Base-by-base conservation (phyloP, 2,888 invertebrate species). In the Abrostola tripartita region DNA sequence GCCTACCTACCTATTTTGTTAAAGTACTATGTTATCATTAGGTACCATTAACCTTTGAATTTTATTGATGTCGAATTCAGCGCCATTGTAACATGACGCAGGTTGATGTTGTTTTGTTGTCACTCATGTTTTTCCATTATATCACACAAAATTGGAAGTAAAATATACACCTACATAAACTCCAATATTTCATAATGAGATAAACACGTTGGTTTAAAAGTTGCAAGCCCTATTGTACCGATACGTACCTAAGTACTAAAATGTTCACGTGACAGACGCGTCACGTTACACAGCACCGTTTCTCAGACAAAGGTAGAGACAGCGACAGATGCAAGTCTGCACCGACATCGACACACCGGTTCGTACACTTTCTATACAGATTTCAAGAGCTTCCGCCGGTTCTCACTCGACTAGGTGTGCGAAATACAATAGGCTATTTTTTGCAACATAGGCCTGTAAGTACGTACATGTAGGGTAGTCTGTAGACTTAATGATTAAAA, bases 1-100 rank as follows among this genome's bases (percentile, higher is more conserved):
- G 41, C 51, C 59, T 49, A 60, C 55, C 47, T 41, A 63, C 24
- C 24, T 47, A 47, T 47, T 24, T 47, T 24, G 44, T 47, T 24
- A 8, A 47, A 47, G 44, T 24, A 47, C 9, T 47, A 24, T 47
- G 44, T 47, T 47, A 47, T 47, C 44, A 47, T 14, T 47, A n/a
- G n/a, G n/a, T n/a, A 47, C 7, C 24, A 24, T 24, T 24, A 24
- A 24, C 24, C 24, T 14, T 24, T 14, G 44, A 47, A 24, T 24
- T 24, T 24, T 24, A 24, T 47, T 47, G 44, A 24, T 10, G 14
- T 14, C 24, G 24, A 6, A 44, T 7, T 12, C 7, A 8, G 44
- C 24, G 4, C 44, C 8, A 14, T 14, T 44, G 12, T 42, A 42
- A 5, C 24, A 24, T 42, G 6, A n/a, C 42, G n/a, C 5, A 42